A percentile compares a stretch with the other conserved stretches of the same genome.
Conservation (phyloP, 2,797 vertebrate genomes). For the Leuciscus waleckii region DNA sequence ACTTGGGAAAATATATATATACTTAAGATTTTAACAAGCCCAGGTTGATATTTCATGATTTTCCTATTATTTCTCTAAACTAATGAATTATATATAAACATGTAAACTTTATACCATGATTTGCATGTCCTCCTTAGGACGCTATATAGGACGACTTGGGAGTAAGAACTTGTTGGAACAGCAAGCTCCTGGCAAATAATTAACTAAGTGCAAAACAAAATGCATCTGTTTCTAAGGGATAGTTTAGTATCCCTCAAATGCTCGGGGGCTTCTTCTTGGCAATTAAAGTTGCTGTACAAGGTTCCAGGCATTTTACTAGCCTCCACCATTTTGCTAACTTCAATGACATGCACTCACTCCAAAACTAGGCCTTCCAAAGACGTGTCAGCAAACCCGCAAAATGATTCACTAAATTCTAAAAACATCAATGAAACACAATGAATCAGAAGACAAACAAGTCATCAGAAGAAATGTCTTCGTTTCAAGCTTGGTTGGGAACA, state of each 20-base stretch:
- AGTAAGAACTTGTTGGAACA: background rate
- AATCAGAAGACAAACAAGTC: slow-evolving; percentile 15
- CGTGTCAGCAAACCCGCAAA: background rate
- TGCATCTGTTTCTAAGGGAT: background rate
- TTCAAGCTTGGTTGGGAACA: slow-evolving; percentile 18
- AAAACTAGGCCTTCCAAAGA: background rate
- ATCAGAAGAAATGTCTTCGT: slow-evolving; percentile 6
- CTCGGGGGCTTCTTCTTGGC: background rate
- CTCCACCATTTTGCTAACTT: slow-evolving; percentile 6
- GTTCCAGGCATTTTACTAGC: background rate
- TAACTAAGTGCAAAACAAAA: background rate
- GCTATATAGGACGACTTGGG: too few species aligned
- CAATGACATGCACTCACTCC: slow-evolving; percentile 6
- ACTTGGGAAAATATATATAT: too few species aligned
- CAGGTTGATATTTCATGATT: background rate
- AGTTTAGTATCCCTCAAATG: background rate
- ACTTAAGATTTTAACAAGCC: too few species aligned
- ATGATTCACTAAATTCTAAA: background rate
- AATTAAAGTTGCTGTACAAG: background rate
- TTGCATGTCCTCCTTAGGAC: too few species aligned
- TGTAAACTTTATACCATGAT: background rate
- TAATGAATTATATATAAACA: background rate
- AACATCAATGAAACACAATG: slow-evolving; percentile 2
- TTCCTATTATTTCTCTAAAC: too few species aligned
- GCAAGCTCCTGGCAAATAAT: background rate